Conservation (phyloP, 35 echinoderm and acorn worm species). For the Nesometra sesokonis region DNA sequence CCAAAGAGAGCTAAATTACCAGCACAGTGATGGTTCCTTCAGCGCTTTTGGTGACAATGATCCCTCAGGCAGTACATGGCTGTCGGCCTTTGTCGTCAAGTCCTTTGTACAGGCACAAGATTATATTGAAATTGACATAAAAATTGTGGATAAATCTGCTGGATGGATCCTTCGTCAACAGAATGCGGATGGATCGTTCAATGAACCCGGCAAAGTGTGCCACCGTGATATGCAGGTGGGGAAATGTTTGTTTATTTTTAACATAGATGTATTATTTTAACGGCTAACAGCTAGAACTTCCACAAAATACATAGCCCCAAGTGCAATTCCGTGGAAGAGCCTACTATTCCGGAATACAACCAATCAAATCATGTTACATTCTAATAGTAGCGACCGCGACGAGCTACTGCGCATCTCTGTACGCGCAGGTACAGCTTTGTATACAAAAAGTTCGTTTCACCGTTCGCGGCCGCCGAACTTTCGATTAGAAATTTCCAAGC, state of each 20-base stretch:
- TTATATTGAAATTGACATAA: conserved; percentile 60
- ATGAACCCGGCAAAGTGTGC: conserved; percentile 40
- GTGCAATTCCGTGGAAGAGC: too few species aligned
- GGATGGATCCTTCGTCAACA: conserved; percentile 26
- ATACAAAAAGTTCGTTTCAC: not conserved
- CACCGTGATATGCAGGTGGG: conserved; percentile 31
- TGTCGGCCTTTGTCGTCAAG: conserved; percentile 84
- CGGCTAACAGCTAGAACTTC: too few species aligned
- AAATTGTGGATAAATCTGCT: conserved; percentile 9
- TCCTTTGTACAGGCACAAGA: conserved; percentile 54
- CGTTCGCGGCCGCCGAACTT: not conserved
- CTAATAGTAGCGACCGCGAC: not conserved
- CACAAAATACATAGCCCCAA: not conserved
- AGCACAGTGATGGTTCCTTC: conserved; percentile 65
- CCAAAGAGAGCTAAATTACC: conserved; percentile 66
- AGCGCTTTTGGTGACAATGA: conserved; percentile 80
- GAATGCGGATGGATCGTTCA: conserved; percentile 31
- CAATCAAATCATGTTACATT: too few species aligned
- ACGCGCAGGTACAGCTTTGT: not conserved
- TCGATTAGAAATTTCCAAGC: too few species aligned
- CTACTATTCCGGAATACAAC: too few species aligned
- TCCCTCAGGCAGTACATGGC: conserved; percentile 70
- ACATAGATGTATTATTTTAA: too few species aligned
- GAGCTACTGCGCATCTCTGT: not conserved
- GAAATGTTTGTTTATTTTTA: too few species aligned